Evolutionary conservation across 1,140 invertebrate genomes (phyloP).

Genomic region (Zaprionus africanus): DNA sequence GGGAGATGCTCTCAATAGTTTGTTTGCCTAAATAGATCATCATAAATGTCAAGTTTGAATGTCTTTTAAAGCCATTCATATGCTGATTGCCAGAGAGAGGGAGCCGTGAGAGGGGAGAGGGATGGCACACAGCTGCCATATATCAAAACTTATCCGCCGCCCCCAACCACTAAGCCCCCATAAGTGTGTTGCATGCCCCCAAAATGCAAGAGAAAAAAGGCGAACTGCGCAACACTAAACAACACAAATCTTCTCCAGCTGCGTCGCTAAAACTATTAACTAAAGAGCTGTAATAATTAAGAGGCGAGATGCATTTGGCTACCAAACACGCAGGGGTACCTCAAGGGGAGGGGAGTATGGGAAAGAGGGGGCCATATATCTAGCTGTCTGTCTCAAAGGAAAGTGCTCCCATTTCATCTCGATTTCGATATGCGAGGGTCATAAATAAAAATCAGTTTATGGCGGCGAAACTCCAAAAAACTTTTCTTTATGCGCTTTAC

Average conservation of each 20-base stretch:
- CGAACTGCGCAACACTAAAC: slow-evolving; percentile 1
- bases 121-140: slow-evolving; percentile 38
- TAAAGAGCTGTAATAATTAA: slow-evolving; percentile 81
- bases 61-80: slow-evolving; percentile 62
- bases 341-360: slow-evolving; percentile 6
- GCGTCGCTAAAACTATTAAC: slow-evolving; percentile 78
- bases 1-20: slow-evolving; percentile 41
- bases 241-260: slow-evolving; percentile 59
- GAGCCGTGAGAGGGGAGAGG: no score
- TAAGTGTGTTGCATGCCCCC: slow-evolving; percentile 18
- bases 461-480: slow-evolving; percentile 77
- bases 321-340: slow-evolving; percentile 28
- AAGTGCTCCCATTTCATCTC: slow-evolving; percentile 76
- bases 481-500: slow-evolving; percentile 80
- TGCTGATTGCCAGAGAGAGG: slow-evolving; percentile 52
- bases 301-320: slow-evolving; percentile 66
- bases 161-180: slow-evolving; percentile 49
- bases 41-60: slow-evolving; percentile 74
- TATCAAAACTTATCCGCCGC: slow-evolving; percentile 44
- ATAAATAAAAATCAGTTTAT: slow-evolving; percentile 82
- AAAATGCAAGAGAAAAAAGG: slow-evolving; percentile 10
- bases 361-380: neutral
- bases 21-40: slow-evolving; percentile 76
- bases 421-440: slow-evolving; percentile 65
- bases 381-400: slow-evolving; percentile 20